These are phyloP conservation scores for Cryptocheilus praepositus DNA, from an alignment of 2,888 invertebrate genomes.

Conservation along the genomic window DNA sequence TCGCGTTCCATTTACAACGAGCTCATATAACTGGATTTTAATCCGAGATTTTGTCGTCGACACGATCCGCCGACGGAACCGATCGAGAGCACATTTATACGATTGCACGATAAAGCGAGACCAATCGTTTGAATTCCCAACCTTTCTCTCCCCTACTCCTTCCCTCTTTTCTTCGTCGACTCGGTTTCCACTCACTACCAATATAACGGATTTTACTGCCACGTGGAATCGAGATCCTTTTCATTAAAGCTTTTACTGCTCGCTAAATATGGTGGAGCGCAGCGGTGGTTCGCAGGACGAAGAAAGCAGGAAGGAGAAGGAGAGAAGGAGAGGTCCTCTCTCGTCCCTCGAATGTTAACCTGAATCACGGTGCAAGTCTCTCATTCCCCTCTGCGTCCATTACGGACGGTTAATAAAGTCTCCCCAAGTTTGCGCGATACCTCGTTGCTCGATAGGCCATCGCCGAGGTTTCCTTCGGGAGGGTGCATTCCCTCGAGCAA, in stretches of 20 bases:
- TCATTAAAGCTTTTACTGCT: slow-evolving; percentile 66
- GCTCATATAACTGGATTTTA: slow-evolving; percentile 9
- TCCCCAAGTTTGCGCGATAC: slow-evolving; percentile 34
- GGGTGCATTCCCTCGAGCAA: slow-evolving; percentile 8
- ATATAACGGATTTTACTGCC: slow-evolving; percentile 59
- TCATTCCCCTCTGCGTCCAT: slow-evolving; percentile 26
- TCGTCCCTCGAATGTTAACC: slow-evolving; percentile 51
- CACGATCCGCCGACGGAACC: slow-evolving; percentile 13
- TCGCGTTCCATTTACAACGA: neutral
- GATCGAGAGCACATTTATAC: slow-evolving; percentile 33
- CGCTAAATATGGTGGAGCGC: slow-evolving; percentile 62
- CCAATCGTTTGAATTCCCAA: slow-evolving; percentile 26
- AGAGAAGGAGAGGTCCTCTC: slow-evolving; percentile 8
- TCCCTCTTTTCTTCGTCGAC: neutral
- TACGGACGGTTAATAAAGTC: slow-evolving; percentile 43
- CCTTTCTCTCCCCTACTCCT: slow-evolving; percentile 10
- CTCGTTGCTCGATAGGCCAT: slow-evolving; percentile 25
- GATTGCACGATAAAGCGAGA: slow-evolving; percentile 47
- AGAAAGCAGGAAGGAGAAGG: slow-evolving; percentile 1
- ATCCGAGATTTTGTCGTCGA: slow-evolving; percentile 22
- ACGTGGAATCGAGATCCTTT: slow-evolving; percentile 56
- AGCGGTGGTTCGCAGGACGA: slow-evolving; percentile 20
- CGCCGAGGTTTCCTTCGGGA: slow-evolving; percentile 4
- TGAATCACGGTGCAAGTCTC: slow-evolving; percentile 42
- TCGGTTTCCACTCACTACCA: slow-evolving; percentile 28